These are phyloP conservation scores for Acanthosoma haemorrhoidale DNA, from an alignment of 2,888 invertebrate genomes.

Conservation along the genomic window DNA sequence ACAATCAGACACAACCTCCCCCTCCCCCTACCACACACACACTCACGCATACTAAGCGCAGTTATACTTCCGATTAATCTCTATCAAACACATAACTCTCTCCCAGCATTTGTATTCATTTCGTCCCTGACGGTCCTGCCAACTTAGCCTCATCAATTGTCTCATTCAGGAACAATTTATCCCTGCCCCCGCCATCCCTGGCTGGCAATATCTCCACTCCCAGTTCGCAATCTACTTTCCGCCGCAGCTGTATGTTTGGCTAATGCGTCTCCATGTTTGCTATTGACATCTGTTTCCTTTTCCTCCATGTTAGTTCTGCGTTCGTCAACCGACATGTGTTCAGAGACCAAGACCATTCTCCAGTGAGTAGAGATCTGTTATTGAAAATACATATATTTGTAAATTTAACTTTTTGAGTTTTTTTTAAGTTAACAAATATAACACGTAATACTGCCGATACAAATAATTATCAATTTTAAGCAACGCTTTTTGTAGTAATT, in stretches of 20 bases:
- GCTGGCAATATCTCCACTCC: constrained; percentile 8
- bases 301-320: neutral
- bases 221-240: constrained; percentile 14
- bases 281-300: constrained; percentile 2
- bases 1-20: too few relatives aligned
- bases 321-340: too few relatives aligned
- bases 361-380: too few relatives aligned
- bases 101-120: constrained; percentile 3
- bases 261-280: neutral
- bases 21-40: neutral
- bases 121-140: too few relatives aligned
- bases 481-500: too few relatives aligned
- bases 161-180: constrained; percentile 10
- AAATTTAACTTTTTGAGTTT: too few relatives aligned
- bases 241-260: too few relatives aligned
- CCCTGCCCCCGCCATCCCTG: neutral
- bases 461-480: too few relatives aligned
- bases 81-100: constrained; percentile 3
- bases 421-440: too few relatives aligned
- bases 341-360: too few relatives aligned
- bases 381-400: too few relatives aligned
- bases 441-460: too few relatives aligned
- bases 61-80: constrained; percentile 12
- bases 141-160: constrained; percentile 10
- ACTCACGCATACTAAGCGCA: neutral